Evolutionary conservation across 2,797 vertebrate genomes (phyloP), one percentile per base, ranked within the genome.

Genomic region (Glossophaga mutica): DNA sequence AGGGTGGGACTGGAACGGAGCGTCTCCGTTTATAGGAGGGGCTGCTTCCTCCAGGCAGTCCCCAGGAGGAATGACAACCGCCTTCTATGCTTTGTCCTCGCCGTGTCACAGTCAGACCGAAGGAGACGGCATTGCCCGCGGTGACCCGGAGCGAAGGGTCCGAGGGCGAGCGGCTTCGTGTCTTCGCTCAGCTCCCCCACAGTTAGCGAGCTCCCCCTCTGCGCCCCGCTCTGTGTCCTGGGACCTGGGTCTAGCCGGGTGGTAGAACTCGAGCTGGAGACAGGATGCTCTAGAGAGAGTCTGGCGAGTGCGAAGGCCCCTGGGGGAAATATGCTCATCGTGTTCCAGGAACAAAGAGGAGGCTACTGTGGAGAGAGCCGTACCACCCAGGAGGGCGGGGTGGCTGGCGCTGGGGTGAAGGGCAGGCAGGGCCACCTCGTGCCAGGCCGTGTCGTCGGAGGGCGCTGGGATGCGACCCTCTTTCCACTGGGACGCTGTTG

Each of bases 111-210:
- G 52, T 22, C 76, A 9, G 15, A 2, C n/a, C 79, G 7, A 0
- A 3, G 68, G 42, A 16, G 50, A 4, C 0, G 12, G 21, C 7
- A 0, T 11, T 2, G 48, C 48, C 55, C 3, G 1, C 0, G 0
- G 2, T 26, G 65, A 32, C 2, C 2, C 1, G 9, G 21, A 73
- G 11, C 68, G 9, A 9, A 77, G 48, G 16, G 19, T 15, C 65
- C 24, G 0, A 2, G 42, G 37, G 4, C 1, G 0, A 10, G 9
- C 10, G 65, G n/a, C 0, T 3, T 42, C 3, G 3, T 5, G 71
- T 26, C 1, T 9, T 62, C 14, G 0, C 11, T 48, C 34, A 2
- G 15, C 16, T 16, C 42, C 42, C 46, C 42, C 15, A 9, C 15
- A 48, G 68, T 32, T 8, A 0, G 2, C 2, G 16, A 32, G 50